phyloP scores from a whole-genome alignment of 2,113 vertebrate species.

The Cyphomyrus plagiostoma region DNA sequence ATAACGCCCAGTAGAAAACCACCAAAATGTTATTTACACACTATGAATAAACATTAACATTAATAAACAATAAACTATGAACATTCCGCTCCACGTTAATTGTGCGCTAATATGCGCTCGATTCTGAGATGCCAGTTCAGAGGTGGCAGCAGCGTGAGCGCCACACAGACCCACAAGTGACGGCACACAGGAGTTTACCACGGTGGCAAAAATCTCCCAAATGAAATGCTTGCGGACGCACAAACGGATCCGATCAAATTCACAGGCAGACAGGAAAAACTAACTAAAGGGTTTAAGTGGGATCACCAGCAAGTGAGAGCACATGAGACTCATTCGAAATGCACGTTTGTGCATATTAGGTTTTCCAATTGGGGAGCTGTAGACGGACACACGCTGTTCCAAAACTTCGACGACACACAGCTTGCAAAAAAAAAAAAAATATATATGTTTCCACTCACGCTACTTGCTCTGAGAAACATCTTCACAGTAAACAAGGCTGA shows the following conservation, averaged over 20 bases:
- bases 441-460: neutral
- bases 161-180: neutral
- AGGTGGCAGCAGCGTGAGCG: neutral
- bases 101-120: neutral
- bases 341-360: neutral
- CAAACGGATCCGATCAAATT: neutral
- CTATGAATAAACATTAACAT: neutral
- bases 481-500: neutral
- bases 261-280: neutral
- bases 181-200: neutral
- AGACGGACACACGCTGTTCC: neutral
- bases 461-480: neutral
- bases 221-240: neutral
- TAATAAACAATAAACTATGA: no score
- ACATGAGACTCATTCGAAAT: neutral
- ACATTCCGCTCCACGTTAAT: neutral
- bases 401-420: neutral
- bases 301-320: neutral
- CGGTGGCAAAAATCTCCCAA: neutral
- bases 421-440: neutral
- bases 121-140: neutral
- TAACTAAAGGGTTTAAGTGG: neutral
- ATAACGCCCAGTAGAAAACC: slow-evolving; percentile 21
- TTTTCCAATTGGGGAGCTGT: neutral
- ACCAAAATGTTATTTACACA: slow-evolving; percentile 7